These are phyloP conservation scores for Forbesichthys papilliferus DNA, from an alignment of 2,113 vertebrate genomes.

Conservation along the genomic window DNA sequence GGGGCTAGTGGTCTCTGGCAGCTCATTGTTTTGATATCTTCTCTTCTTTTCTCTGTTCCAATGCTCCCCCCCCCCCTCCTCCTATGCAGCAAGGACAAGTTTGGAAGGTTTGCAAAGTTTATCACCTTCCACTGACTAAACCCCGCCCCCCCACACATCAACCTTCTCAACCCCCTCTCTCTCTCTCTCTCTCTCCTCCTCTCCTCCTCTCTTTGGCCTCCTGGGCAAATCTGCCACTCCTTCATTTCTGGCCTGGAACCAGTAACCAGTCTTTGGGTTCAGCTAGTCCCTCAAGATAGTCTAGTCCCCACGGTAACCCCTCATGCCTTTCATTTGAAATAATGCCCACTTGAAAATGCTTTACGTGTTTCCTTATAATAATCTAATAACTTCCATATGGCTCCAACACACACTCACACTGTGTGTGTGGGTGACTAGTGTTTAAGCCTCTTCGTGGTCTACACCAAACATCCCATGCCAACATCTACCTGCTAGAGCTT, in stretches of 20 bases:
- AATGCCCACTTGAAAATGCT: too few species aligned
- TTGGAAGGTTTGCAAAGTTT: conserved; percentile 99
- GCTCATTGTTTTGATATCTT: conserved; percentile 83
- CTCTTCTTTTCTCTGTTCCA: conserved; percentile 98
- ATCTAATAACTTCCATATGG: too few species aligned
- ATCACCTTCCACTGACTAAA: conserved; percentile 98
- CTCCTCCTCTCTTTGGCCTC: conserved; percentile 75
- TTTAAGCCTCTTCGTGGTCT: too few species aligned
- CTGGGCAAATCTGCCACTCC: conserved; percentile 80
- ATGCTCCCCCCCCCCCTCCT: conserved; percentile 86
- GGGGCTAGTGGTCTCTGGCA: conserved; percentile 61
- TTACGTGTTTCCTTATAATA: too few species aligned
- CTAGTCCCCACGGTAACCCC: conserved; percentile 2
- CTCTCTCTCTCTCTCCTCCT: conserved; percentile 33
- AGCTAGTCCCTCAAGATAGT: conserved; percentile 6
- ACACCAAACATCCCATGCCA: too few species aligned
- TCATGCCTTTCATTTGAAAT: too few species aligned
- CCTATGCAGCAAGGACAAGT: conserved; percentile 99
- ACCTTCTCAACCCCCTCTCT: conserved; percentile 13
- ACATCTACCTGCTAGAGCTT: too few species aligned
- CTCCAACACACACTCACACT: too few species aligned
- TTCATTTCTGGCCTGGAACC: conserved; percentile 55
- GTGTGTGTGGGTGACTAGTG: too few species aligned
- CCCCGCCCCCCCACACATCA: conserved; percentile 52
- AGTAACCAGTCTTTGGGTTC: conserved; percentile 36